A percentile compares a stretch with the other conserved stretches of the same genome.
Conservation (phyloP, 2,888 invertebrate species). For the Melieria crassipennis region DNA sequence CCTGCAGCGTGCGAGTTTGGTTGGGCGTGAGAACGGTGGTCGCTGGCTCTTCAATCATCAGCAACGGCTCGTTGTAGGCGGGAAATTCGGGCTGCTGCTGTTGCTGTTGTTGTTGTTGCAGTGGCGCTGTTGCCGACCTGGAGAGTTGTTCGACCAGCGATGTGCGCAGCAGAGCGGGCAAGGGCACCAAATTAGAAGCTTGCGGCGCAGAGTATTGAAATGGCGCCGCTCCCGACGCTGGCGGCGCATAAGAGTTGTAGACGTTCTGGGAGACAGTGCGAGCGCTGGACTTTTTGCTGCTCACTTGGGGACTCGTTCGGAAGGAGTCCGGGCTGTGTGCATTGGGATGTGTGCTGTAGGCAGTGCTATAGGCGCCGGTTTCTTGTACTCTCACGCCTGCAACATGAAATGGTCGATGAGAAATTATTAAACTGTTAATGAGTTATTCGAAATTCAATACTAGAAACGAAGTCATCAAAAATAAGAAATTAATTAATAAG, state of each 20-base stretch:
- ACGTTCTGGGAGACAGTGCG: background rate
- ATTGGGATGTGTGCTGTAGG: constrained; percentile 5
- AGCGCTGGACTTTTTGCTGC: background rate
- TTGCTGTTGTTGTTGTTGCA: constrained; percentile 1
- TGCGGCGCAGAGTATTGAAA: constrained; percentile 38
- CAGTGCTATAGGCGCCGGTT: constrained; percentile 10
- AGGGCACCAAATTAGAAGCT: constrained; percentile 25
- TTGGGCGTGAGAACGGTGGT: constrained; percentile 37
- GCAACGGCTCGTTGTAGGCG: constrained; percentile 21
- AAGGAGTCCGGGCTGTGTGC: constrained; percentile 26
- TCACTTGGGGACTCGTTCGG: constrained; percentile 31
- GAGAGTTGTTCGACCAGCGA: constrained; percentile 35
- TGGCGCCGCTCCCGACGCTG: constrained; percentile 45
- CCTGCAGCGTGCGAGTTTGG: constrained; percentile 45
- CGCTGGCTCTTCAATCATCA: constrained; percentile 44
- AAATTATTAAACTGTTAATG: too few relatives aligned
- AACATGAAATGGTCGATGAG: too few relatives aligned
- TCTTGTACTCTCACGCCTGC: too few relatives aligned
- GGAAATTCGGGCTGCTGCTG: constrained; percentile 12
- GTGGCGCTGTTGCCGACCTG: constrained; percentile 28
- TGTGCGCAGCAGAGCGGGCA: constrained; percentile 43
- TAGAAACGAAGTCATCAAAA: too few relatives aligned
- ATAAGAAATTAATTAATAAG: too few relatives aligned
- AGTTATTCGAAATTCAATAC: too few relatives aligned
- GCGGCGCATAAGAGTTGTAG: constrained; percentile 46